These are phyloP conservation scores for Ceryle rudis DNA, from an alignment of 2,797 vertebrate genomes.

Conservation along the genomic window DNA sequence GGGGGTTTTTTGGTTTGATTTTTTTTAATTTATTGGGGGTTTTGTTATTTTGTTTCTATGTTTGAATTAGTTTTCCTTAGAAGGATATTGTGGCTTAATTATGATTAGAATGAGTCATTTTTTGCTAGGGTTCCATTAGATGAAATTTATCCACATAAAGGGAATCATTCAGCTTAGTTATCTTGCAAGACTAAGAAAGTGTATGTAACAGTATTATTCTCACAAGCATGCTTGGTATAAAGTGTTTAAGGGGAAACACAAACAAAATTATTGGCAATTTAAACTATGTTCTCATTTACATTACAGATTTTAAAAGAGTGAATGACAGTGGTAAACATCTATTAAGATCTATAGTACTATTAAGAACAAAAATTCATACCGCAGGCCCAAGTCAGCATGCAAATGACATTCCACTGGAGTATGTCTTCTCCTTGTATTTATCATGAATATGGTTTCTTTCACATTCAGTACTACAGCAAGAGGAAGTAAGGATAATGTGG, in stretches of 20 bases:
- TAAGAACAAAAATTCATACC: not conserved
- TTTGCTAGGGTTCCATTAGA: not conserved
- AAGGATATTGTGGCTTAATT: not conserved
- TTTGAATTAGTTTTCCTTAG: not conserved
- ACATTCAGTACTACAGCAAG: not conserved
- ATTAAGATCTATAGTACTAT: not conserved
- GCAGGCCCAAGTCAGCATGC: not conserved
- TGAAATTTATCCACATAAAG: not conserved
- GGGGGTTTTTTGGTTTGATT: accelerated
- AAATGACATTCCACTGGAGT: not conserved
- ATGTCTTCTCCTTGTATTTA: not conserved
- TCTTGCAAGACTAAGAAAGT: not conserved
- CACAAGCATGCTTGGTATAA: not conserved
- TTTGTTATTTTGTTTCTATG: too few relatives aligned
- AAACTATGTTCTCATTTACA: not conserved
- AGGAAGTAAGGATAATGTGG: not conserved
- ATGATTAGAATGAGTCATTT: not conserved
- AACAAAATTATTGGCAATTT: not conserved
- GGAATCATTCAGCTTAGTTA: not conserved
- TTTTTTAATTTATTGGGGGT: too few relatives aligned
- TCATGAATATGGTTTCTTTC: not conserved
- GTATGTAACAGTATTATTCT: not conserved
- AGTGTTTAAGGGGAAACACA: not conserved
- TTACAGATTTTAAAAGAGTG: not conserved
- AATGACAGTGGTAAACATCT: not conserved